phyloP scores from a whole-genome alignment of 2,113 vertebrate species.

The mouse (Mus musculus) region DNA sequence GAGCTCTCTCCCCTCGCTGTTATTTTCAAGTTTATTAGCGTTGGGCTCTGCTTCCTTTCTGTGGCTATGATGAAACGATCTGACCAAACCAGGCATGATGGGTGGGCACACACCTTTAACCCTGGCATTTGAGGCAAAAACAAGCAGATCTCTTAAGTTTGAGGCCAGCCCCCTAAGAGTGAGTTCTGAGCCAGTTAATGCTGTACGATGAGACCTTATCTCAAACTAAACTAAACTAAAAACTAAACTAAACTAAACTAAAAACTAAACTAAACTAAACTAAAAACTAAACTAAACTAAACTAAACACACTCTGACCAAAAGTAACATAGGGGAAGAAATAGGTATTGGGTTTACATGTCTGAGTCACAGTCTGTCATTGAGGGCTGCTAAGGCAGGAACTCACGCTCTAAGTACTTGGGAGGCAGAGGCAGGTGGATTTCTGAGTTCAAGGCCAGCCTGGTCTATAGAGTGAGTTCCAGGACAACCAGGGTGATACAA shows the following conservation, averaged over 20 bases:
- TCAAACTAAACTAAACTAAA: neutral
- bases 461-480: too few species aligned
- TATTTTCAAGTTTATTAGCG: neutral
- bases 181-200: neutral
- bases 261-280: neutral
- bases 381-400: neutral
- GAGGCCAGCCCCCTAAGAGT: neutral
- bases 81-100: neutral
- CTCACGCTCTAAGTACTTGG: neutral
- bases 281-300: neutral
- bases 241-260: neutral
- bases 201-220: neutral
- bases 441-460: too few species aligned
- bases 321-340: neutral
- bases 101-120: neutral
- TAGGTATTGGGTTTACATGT: neutral
- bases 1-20: neutral
- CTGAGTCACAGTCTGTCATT: neutral
- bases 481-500: too few species aligned
- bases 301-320: neutral
- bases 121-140: neutral
- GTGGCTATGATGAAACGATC: neutral
- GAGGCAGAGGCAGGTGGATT: too few species aligned
- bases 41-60: neutral
- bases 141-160: neutral